These are phyloP conservation scores for Apocheima hispidaria DNA, from an alignment of 2,888 invertebrate genomes.

Conservation along the genomic window DNA sequence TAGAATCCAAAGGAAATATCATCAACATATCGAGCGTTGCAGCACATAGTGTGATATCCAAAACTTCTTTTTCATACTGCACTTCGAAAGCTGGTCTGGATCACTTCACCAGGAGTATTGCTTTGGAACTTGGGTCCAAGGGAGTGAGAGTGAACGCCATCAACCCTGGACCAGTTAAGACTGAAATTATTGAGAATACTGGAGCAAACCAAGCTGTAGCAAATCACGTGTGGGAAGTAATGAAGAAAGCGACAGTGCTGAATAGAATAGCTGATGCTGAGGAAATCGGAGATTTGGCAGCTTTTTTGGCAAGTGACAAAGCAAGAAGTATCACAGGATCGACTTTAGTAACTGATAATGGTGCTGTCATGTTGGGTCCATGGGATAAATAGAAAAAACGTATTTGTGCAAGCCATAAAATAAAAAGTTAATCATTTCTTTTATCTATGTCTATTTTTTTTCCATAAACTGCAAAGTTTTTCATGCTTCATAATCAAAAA, in stretches of 20 bases:
- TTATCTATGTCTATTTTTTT: neutral
- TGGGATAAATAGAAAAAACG: conserved; percentile 9
- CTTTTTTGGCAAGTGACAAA: conserved; percentile 92
- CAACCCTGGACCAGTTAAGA: conserved; percentile 93
- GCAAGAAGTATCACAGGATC: conserved; percentile 94
- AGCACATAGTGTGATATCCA: conserved; percentile 18
- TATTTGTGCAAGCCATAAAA: neutral
- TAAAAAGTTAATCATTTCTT: neutral
- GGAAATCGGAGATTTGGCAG: conserved; percentile 93
- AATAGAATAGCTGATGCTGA: conserved; percentile 90
- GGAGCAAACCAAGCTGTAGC: conserved; percentile 18
- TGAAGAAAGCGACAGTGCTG: conserved; percentile 92
- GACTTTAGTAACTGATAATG: conserved; percentile 43
- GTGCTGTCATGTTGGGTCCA: conserved; percentile 24
- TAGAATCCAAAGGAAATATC: conserved; percentile 47
- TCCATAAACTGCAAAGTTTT: neutral
- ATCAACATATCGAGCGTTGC: conserved; percentile 51
- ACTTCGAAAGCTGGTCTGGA: conserved; percentile 87
- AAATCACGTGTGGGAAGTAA: conserved; percentile 83
- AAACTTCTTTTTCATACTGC: conserved; percentile 40
- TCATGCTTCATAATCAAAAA: no score
- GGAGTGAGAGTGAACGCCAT: conserved; percentile 92
- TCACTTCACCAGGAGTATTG: conserved; percentile 93
- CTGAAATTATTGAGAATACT: conserved; percentile 61
- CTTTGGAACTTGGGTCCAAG: conserved; percentile 90